Evolutionary conservation across 2,113 vertebrate species (phyloP).

Genomic region (Sturnira hondurensis): DNA sequence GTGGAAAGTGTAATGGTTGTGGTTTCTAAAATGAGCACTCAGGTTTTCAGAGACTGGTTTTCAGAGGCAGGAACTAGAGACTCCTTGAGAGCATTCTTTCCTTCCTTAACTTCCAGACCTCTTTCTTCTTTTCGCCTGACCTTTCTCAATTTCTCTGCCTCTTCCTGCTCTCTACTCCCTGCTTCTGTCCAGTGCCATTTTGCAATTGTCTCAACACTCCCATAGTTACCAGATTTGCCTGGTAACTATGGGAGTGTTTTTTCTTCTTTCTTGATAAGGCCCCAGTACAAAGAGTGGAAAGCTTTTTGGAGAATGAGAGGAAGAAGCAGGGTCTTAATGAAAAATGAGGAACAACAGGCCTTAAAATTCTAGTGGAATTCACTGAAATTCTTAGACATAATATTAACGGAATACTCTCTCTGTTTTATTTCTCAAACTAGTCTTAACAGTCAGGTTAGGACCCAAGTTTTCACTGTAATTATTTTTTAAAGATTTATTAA

Average conservation of each 20-base stretch:
- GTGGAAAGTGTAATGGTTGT: neutral
- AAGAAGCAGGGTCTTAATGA: neutral
- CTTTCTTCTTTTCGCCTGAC: neutral
- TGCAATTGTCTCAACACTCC: neutral
- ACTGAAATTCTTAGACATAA: neutral
- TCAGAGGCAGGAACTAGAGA: neutral
- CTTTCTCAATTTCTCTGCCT: neutral
- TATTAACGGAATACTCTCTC: neutral
- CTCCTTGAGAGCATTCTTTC: neutral
- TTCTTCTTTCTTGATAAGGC: neutral
- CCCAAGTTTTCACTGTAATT: neutral
- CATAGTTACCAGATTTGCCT: neutral
- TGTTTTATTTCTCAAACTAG: conserved; percentile 1
- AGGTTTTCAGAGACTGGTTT: neutral
- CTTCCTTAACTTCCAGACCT: neutral
- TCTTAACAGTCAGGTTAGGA: neutral
- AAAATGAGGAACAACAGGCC: neutral
- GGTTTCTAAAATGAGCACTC: neutral
- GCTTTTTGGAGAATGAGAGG: neutral
- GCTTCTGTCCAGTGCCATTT: neutral
- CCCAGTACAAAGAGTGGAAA: neutral
- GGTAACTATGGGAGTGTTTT: too few relatives aligned
- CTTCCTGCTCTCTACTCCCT: neutral
- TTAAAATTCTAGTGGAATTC: conserved; percentile 12
- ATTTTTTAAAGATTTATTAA: too few relatives aligned